Evolutionary conservation across 2,113 vertebrate genomes (phyloP), one percentile per base, ranked within the genome.

Genomic region (Arizona elegans): DNA sequence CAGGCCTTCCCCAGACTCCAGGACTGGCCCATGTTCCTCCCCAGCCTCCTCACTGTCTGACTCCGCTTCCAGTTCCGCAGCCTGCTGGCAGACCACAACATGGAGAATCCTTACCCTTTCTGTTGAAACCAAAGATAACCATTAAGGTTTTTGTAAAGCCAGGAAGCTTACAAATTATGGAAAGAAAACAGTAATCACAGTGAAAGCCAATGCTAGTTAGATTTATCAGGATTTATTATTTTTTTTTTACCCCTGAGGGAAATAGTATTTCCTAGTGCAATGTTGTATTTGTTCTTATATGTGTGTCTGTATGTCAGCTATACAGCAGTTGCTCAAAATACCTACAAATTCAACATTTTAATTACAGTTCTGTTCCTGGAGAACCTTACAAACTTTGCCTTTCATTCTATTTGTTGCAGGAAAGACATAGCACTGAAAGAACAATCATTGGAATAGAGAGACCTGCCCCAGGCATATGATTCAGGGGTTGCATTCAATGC

Each of bases 191-290:
- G 19, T 33, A 93, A 95, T 81, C 94, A 21, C 52, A 95, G 24
- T 92, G 94, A 95, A 96, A 96, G 52, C 38, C 94, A 96, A 92
- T 0, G 12, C 15, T 59, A 94, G 86, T 93, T 93, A 92, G 90
- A 93, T 26, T 92, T 94, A 89, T 50, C 58, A 96, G 94, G 54
- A 3, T 70, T 33, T 92, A n/a, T n/a, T n/a, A n/a, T 94, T 93
- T 26, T 93, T 87, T 86, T 90, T 47, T 47, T 3, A 91, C 87
- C 21, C 58, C 87, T 43, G 50, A 17, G 70, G 47, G 93, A 1
- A 87, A 1, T 56, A 94, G 91, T 55, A 94, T 47, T 92, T 95
- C n/a, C 47, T 5, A 86, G 2, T 33, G 54, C 94, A 96, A 91
- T 89, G 5, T n/a, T 53, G 11, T 53, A 0, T n/a, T 94, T 90